A percentile compares a stretch with the other conserved stretches of the same genome.
phyloP scores from a whole-genome alignment of 2,113 vertebrate species.

The Tychaedon coryphoeus region DNA sequence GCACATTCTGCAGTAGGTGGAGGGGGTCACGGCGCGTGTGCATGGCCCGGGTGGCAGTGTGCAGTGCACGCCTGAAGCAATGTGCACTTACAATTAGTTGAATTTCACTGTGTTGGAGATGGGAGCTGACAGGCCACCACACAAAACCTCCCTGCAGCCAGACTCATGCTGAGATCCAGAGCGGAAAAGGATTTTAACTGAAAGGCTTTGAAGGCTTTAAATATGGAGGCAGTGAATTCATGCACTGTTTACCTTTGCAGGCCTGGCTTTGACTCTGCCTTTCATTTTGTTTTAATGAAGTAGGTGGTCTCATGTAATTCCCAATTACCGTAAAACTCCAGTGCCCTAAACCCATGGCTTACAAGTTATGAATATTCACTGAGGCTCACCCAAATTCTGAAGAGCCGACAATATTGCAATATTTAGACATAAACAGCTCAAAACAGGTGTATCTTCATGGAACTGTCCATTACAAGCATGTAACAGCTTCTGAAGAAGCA shows the following conservation, averaged over 20 bases:
- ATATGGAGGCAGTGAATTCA: slow-evolving; percentile 58
- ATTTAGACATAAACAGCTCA: not conserved
- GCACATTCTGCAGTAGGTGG: not conserved
- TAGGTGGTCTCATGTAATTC: slow-evolving; percentile 36
- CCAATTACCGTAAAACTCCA: slow-evolving; percentile 5
- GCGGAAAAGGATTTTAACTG: slow-evolving; percentile 65
- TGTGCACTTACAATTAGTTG: slow-evolving; percentile 65
- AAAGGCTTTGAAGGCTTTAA: slow-evolving; percentile 57
- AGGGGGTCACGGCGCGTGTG: not conserved
- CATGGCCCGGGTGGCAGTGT: not conserved
- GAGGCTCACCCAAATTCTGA: not conserved
- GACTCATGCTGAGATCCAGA: slow-evolving; percentile 61
- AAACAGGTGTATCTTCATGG: not conserved
- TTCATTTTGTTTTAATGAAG: slow-evolving; percentile 59
- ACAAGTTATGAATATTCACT: not conserved
- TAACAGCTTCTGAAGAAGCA: not conserved
- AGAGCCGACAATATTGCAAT: not conserved
- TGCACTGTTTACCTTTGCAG: slow-evolving; percentile 48
- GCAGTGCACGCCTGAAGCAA: slow-evolving; percentile 25
- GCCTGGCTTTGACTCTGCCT: slow-evolving; percentile 44
- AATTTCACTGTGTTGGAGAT: slow-evolving; percentile 70
- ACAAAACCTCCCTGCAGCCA: slow-evolving; percentile 69
- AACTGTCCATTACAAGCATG: not conserved
- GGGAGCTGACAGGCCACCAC: slow-evolving; percentile 68
- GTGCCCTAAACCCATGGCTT: not conserved